Percentiles rank a stretch among this genome's conserved stretches.
phyloP scores from a whole-genome alignment of 30 jellyfish, hydroid and myxozoan genomes.

The Clytia hemisphaerica region DNA sequence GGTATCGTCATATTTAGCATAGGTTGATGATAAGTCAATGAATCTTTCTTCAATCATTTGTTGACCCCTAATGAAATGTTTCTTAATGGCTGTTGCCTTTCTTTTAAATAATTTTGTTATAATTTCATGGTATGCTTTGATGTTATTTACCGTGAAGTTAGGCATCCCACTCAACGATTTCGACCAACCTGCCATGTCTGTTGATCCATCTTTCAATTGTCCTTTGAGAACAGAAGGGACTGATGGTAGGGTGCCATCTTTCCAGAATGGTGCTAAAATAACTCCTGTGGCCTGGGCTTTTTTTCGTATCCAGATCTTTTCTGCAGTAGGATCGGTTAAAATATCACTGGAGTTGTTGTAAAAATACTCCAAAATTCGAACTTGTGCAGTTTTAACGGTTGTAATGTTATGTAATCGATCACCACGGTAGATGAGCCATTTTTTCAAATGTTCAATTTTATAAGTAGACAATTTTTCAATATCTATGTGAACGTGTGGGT shows the following conservation, averaged over 20 bases:
- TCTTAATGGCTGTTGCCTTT: slow-evolving; percentile 5
- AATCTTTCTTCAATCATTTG: slow-evolving; percentile 17
- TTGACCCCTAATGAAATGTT: slow-evolving; percentile 4
- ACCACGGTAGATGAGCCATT: slow-evolving; percentile 9
- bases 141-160: slow-evolving; percentile 2
- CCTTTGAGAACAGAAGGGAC: slow-evolving; percentile 1
- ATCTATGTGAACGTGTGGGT: too few relatives aligned
- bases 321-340: slow-evolving; percentile 12
- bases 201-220: background rate
- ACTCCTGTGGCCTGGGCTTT: slow-evolving; percentile 5
- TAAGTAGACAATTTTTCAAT: background rate
- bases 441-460: slow-evolving; percentile 8
- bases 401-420: background rate
- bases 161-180: slow-evolving; percentile 18
- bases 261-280: slow-evolving; percentile 4
- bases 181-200: slow-evolving; percentile 17
- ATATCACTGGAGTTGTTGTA: background rate
- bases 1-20: slow-evolving; percentile 8
- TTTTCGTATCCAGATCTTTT: slow-evolving; percentile 7
- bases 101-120: background rate
- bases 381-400: slow-evolving; percentile 4
- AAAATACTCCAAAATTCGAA: background rate
- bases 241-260: slow-evolving; percentile 8
- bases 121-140: background rate
- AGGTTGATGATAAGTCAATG: slow-evolving; percentile 1